phyloP scores from a whole-genome alignment of 2,113 vertebrate genomes.

The Erinaceus europaeus region DNA sequence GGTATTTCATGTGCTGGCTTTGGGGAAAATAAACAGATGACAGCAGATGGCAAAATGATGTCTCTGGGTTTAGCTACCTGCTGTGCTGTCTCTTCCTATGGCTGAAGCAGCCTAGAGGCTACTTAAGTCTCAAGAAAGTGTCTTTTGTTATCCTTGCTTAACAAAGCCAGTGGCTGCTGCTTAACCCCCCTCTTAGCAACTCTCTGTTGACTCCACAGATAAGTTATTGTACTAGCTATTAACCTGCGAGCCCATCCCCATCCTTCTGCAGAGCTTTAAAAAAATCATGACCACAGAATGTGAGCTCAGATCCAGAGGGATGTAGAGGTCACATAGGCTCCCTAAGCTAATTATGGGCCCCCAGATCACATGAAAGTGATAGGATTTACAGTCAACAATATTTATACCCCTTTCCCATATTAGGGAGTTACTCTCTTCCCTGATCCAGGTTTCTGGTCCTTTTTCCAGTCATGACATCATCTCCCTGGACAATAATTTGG shows the following conservation, averaged over 20 bases:
- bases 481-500: too few relatives aligned
- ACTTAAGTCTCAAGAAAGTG: neutral
- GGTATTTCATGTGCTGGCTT: slow-evolving; percentile 10
- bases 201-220: neutral
- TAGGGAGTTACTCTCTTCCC: too few relatives aligned
- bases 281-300: too few relatives aligned
- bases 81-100: neutral
- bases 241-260: neutral
- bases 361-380: too few relatives aligned
- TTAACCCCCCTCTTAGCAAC: neutral
- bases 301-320: too few relatives aligned
- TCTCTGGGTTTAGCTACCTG: neutral
- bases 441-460: too few relatives aligned
- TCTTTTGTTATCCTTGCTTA: neutral
- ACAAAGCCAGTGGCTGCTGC: neutral
- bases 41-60: neutral
- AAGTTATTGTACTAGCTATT: neutral
- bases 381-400: too few relatives aligned
- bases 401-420: too few relatives aligned
- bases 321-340: too few relatives aligned
- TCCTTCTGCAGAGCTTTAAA: neutral
- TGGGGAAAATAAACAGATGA: slow-evolving; percentile 43
- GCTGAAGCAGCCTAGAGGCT: neutral
- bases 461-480: too few relatives aligned
- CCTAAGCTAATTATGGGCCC: too few relatives aligned